Conservation (phyloP, 1,140 invertebrate species). For the Trichonephila inaurata region DNA sequence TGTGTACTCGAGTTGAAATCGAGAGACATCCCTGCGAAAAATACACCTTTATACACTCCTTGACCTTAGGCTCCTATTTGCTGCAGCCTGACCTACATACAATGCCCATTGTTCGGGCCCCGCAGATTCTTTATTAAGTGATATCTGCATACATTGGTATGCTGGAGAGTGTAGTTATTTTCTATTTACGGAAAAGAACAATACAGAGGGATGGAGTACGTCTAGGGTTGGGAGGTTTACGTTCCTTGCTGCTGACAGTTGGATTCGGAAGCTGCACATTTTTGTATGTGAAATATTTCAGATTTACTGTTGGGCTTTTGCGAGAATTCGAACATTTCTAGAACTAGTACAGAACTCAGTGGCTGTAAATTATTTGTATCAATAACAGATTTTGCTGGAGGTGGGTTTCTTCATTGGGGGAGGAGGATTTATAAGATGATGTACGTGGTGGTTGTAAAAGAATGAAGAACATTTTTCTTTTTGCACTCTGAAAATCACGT, state of each 20-base stretch:
- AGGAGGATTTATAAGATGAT: not conserved
- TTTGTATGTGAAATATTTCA: not conserved
- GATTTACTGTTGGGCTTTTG: not conserved
- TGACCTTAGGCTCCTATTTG: slow-evolving; percentile 4
- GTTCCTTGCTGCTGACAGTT: not conserved
- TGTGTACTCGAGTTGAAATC: not conserved
- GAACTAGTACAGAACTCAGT: not conserved
- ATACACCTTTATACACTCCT: not conserved
- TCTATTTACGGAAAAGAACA: not conserved
- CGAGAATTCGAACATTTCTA: too few relatives aligned
- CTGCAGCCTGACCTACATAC: slow-evolving; percentile 7
- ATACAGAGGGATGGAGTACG: not conserved
- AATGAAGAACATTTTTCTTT: not conserved
- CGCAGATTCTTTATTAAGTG: slow-evolving; percentile 15
- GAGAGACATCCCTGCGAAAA: not conserved
- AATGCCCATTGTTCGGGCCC: slow-evolving; percentile 34
- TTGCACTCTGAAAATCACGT: not conserved
- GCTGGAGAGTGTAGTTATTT: not conserved
- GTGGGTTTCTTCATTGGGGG: too few relatives aligned
- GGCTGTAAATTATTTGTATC: not conserved
- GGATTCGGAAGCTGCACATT: not conserved
- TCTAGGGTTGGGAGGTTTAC: not conserved
- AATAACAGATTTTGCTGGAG: not conserved
- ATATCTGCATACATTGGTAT: slow-evolving; percentile 20
- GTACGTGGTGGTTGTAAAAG: not conserved